A percentile compares a stretch with the other conserved stretches of the same genome.
Conservation (phyloP, 2,888 invertebrate species). For the Brachynemurus nebulosus region DNA sequence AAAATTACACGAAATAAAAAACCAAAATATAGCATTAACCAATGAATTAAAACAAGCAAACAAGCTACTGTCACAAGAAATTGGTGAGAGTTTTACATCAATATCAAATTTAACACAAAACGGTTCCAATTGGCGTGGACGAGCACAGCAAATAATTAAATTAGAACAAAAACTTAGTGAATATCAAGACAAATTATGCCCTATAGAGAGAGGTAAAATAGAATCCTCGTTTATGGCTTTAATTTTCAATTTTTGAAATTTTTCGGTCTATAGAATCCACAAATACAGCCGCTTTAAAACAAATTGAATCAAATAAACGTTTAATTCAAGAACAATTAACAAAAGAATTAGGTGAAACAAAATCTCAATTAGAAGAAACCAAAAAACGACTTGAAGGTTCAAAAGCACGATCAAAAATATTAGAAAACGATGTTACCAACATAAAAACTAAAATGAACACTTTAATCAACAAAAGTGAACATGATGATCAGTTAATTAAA, state of each 20-base stretch:
- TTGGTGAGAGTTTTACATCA: slow-evolving; percentile 55
- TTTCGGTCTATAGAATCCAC: not conserved
- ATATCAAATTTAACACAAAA: slow-evolving; percentile 43
- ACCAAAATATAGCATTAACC: slow-evolving; percentile 51
- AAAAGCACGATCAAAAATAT: slow-evolving; percentile 50
- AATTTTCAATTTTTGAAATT: no score
- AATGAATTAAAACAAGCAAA: slow-evolving; percentile 58
- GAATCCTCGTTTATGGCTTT: no score
- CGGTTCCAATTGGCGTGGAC: slow-evolving; percentile 56
- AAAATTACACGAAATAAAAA: slow-evolving; percentile 55
- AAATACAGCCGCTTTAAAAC: not conserved
- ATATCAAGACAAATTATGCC: slow-evolving; percentile 44
- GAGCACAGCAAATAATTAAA: slow-evolving; percentile 58
- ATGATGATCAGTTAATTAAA: slow-evolving; percentile 47
- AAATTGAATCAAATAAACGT: slow-evolving; percentile 4
- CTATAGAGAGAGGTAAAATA: slow-evolving; percentile 3
- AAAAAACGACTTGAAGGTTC: slow-evolving; percentile 51
- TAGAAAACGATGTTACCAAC: slow-evolving; percentile 47
- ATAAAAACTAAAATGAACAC: slow-evolving; percentile 44
- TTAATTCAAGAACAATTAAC: slow-evolving; percentile 34
- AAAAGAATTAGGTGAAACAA: slow-evolving; percentile 41
- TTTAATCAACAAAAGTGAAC: slow-evolving; percentile 45
- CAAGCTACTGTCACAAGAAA: slow-evolving; percentile 59
- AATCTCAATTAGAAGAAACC: slow-evolving; percentile 40
- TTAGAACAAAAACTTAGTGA: slow-evolving; percentile 55